phyloP scores from a whole-genome alignment of 2,888 invertebrate genomes.

The Cyrtodaria siliqua region DNA sequence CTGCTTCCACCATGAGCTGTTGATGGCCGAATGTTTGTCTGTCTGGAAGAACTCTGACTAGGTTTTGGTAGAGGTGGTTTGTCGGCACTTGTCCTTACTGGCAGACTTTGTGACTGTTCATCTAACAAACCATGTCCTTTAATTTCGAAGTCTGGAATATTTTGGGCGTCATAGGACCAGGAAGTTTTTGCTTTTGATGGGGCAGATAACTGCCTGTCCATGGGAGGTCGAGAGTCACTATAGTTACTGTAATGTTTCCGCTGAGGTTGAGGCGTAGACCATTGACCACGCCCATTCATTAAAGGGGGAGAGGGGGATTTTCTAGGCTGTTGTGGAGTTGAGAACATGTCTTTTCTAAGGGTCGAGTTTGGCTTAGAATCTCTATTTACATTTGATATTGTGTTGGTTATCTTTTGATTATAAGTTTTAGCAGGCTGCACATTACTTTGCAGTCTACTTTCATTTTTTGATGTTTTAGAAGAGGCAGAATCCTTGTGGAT shows the following conservation, averaged over 20 bases:
- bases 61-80: conserved; percentile 57
- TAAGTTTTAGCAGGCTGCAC: conserved; percentile 29
- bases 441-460: background rate
- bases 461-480: conserved; percentile 1
- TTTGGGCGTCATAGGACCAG: conserved; percentile 17
- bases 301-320: conserved; percentile 53
- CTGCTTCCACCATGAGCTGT: conserved; percentile 18
- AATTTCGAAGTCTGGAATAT: conserved; percentile 6
- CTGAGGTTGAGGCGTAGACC: conserved; percentile 73
- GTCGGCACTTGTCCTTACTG: conserved; percentile 24
- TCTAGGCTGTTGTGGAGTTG: conserved; percentile 51
- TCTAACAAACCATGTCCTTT: conserved; percentile 31
- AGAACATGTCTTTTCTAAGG: conserved; percentile 39
- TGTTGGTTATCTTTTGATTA: conserved; percentile 38
- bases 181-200: conserved; percentile 17
- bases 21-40: conserved; percentile 2
- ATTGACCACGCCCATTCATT: conserved; percentile 24
- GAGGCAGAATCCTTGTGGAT: conserved; percentile 21
- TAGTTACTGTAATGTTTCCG: conserved; percentile 54
- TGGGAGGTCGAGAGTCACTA: conserved; percentile 8
- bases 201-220: conserved; percentile 56
- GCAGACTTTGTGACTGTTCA: conserved; percentile 52
- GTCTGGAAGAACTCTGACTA: background rate
- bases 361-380: conserved; percentile 8
- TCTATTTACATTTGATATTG: conserved; percentile 1